Base-by-base conservation (phyloP, 1,140 invertebrate genomes). In the Stegodyphus dumicola region DNA sequence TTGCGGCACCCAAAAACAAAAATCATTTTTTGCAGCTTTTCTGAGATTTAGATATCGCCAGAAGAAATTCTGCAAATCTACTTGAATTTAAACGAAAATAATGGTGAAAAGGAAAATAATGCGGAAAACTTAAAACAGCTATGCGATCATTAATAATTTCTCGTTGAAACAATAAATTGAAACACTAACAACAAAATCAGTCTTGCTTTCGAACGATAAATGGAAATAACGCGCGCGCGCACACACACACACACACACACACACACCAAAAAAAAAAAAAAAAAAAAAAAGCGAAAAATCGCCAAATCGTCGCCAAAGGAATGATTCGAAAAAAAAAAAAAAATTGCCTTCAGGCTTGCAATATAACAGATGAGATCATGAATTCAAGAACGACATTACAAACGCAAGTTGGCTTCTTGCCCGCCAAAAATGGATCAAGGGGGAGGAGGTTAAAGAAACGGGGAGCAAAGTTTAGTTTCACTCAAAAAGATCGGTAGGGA, bases 391-490 rank as follows among this genome's bases (percentile, higher is more conserved):
- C 73, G 52, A 85, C 49, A 52, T 73, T 83, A 75, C 80, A 67
- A 83, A 83, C 71, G 56, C 80, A 56, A 83, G 70, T 83, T 85
- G 81, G 81, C 81, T 85, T 53, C 10, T 69, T 85, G 81, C 81
- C 81, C 73, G 81, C 70, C 66, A 85, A 85, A 85, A 85, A 85
- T 85, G 81, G 81, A 85, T 85, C 81, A 85, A 6, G 48, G 73
- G 77, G 65, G 69, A 67, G 66, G 65, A 52, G 65, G 81, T 69
- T n/a, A 18, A 76, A 85, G 10, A 49, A 5, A 71, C 18, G 73
- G 81, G 53, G 13, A 13, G 52, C 53, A 54, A 65, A 74, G 79
- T 53, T 74, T 74, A 70, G 48, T 73, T 60, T 17, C 13, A 6
- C n/a, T 2, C 15, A 51, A 49, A 81, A 74, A 74, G 33, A 49